Conservation (phyloP, 1,140 invertebrate genomes). For the Orussus abietinus region DNA sequence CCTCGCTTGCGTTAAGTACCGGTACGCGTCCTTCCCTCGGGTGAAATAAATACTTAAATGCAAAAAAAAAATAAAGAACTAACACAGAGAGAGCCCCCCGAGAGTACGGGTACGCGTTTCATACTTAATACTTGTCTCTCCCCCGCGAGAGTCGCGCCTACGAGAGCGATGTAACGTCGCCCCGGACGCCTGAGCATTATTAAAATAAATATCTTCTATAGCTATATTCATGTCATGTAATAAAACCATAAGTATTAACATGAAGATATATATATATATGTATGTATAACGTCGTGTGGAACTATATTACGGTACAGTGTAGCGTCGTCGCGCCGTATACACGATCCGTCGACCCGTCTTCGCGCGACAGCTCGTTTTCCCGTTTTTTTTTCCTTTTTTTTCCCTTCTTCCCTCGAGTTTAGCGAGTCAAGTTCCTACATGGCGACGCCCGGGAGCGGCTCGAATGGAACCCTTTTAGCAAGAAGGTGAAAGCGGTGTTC, state of each 20-base stretch:
- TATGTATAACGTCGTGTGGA: constrained; percentile 34
- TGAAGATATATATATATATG: too few relatives aligned
- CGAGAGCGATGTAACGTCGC: constrained; percentile 38
- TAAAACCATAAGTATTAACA: constrained; percentile 39
- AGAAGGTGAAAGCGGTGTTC: too few relatives aligned
- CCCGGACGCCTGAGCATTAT: constrained; percentile 35
- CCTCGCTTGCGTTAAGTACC: too few relatives aligned
- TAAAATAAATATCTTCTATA: constrained; percentile 49
- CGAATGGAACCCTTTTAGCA: too few relatives aligned
- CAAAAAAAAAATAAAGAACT: too few relatives aligned
- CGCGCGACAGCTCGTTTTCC: constrained; percentile 17
- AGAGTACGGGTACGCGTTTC: too few relatives aligned
- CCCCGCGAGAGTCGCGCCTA: constrained; percentile 36
- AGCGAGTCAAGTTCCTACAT: constrained; percentile 22
- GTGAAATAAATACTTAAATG: too few relatives aligned
- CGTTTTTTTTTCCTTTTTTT: constrained; percentile 11
- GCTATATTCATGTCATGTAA: constrained; percentile 38
- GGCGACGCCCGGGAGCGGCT: too few relatives aligned
- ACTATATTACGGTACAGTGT: constrained; percentile 23
- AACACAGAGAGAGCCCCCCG: too few relatives aligned
- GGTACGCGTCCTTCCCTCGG: too few relatives aligned
- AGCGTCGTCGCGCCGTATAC: constrained; percentile 13
- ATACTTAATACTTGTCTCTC: too few relatives aligned
- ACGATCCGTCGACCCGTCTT: background rate
- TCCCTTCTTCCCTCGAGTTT: constrained; percentile 1